Base-by-base conservation (phyloP, 2,888 invertebrate genomes). In the Eulithis prunata region DNA sequence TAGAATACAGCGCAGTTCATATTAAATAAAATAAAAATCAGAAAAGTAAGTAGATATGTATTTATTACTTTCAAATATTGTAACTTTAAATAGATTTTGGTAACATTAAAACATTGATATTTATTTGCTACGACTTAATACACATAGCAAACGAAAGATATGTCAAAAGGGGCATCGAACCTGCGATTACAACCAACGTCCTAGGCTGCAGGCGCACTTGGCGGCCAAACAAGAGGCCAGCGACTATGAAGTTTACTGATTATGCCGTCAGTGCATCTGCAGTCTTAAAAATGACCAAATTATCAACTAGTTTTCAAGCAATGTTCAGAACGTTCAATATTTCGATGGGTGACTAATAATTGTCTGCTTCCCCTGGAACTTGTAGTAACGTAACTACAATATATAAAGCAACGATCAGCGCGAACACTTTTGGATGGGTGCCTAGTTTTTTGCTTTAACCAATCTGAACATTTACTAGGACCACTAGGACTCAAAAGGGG, bases 21-120 rank as follows among this genome's bases (percentile, higher is more conserved):
- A 2, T 32, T 32, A 32, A 32, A 6, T 32, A 3, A 32, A 56
- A 49, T 41, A 62, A 56, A 56, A 56, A 32, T 11, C n/a, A n/a
- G 7, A 10, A 21, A 36, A 11, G 6, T 14, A 49, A 51, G 52
- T 51, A 57, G 60, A 67, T 67, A 64, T 67, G 66, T 63, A 32
- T 52, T 67, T 60, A 60, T 63, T 64, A 64, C 36, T 28, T 54
- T 62, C n/a, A 59, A 51, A 58, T n/a, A 38, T 55, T 21, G 32
- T 47, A 56, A 66, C 51, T 41, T 58, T 36, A 57, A 57, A 28
- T 52, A 57, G 45, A 13, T 3, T 52, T 43, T 13, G 47, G n/a
- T 61, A 54, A 55, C 54, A 55, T 21, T 21, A 21, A 21, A 21
- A 66, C 28, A 62, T 54, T 62, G 56, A 52, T 62, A 56, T 55